Conservation (phyloP, 37 sponge, comb jelly and placozoan genomes). For the Amphimedon queenslandica region DNA sequence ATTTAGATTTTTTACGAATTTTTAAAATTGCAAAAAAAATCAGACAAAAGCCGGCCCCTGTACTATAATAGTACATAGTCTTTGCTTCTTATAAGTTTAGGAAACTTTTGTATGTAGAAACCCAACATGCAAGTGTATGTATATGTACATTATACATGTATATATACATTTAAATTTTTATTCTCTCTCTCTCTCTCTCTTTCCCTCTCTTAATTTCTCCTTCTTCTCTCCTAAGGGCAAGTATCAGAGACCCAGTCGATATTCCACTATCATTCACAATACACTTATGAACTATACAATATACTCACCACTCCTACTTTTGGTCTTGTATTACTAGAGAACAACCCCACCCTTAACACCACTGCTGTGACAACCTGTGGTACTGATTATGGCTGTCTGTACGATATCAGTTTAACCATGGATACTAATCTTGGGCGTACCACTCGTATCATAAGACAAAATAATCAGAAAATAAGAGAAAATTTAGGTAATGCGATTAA, state of each 20-base stretch:
- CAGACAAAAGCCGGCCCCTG: too few relatives aligned
- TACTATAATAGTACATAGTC: too few relatives aligned
- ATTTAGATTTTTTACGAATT: too few relatives aligned
- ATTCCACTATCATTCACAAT: conserved; percentile 28
- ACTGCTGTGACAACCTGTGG: neutral
- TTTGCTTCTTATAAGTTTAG: too few relatives aligned
- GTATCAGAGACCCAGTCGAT: conserved; percentile 11
- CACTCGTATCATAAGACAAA: neutral
- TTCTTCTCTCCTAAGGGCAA: conserved; percentile 27
- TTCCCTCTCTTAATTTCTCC: neutral
- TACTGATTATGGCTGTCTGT: conserved; percentile 14
- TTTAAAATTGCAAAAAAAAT: too few relatives aligned
- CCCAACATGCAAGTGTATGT: too few relatives aligned
- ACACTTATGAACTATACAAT: conserved; percentile 3
- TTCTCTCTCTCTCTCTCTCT: too few relatives aligned
- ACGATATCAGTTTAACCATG: conserved; percentile 13
- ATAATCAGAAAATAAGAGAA: conserved; percentile 2
- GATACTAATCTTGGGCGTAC: conserved; percentile 5
- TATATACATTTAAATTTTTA: conserved; percentile 2
- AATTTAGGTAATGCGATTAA: conserved; percentile 29
- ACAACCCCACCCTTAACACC: neutral
- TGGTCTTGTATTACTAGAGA: neutral
- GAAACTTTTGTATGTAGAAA: too few relatives aligned
- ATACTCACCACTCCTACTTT: neutral
- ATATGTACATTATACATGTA: neutral